Evolutionary conservation across 2,888 invertebrate species (phyloP), one percentile per base, ranked within the genome.

Genomic region (Caenorhabditis auriculariae): DNA sequence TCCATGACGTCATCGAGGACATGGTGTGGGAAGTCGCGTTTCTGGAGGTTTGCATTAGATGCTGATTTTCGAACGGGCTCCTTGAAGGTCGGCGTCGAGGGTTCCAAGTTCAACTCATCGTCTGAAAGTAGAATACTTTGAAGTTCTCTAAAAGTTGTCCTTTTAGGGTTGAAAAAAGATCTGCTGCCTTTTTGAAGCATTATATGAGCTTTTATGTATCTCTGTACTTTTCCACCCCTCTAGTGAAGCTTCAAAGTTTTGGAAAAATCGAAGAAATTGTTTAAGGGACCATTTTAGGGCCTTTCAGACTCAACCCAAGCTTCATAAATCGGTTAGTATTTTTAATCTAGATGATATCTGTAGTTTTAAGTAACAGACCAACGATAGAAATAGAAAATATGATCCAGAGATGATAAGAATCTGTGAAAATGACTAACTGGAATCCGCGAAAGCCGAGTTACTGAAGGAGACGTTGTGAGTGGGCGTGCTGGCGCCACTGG

Each of bases 1-100:
- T 70, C 70, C 27, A 66, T 27, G 17, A 70, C 70, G 43, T 70
- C 59, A 21, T 70, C 70, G 4, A 70, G 39, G 7, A 70, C 61
- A 32, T 68, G 70, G 49, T 70, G 70, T 23, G 57, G 60, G 51
- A 70, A 70, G 19, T 49, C 41, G 7, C n/a, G 41, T n/a, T 41
- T 41, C 17, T 41, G 41, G 17, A 51, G 17, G 21, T 51, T 57
- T 6, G 57, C 39, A 38, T 39, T 48, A 6, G 54, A 54, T 4
- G 54, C 17, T 9, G 47, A 47, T 23, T 54, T 54, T 21, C 48
- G 17, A 9, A 50, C 52, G 42, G 37, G 43, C 44, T 57, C 9
- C 41, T 17, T n/a, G 7, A 17, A 41, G 41, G 9, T n/a, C n/a
- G n/a, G 41, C 19, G 7, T 17, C 7, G n/a, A 15, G 9, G 41